Evolutionary conservation across 2,113 vertebrate genomes (phyloP), one percentile per base, ranked within the genome.

Genomic region (Cricetomys ansorgei): DNA sequence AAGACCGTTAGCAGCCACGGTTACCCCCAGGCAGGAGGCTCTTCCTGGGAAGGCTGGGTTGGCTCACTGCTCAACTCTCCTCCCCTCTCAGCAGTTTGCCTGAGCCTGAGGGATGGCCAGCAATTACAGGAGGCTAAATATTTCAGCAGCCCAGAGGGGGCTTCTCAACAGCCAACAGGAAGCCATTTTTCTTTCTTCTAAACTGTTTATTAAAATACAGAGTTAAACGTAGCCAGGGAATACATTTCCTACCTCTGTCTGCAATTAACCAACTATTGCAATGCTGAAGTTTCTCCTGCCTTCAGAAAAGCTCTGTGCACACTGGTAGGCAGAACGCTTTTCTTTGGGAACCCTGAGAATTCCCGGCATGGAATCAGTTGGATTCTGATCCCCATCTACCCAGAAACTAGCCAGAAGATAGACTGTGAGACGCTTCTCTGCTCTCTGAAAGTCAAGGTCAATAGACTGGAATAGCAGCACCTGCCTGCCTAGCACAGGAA

Each of bases 141-240:
- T 98, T 98, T 98, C 97, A 98, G 97, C 97, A 98, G 97, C 97
- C 81, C 93, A 91, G 98, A 97, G 91, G 92, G 95, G 97, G 97
- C 91, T 97, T 96, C 97, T 97, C 69, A 37, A 19, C 65, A 91
- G 94, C 96, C 81, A 76, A 88, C 96, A 93, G 91, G 97, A 98
- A 97, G 97, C 97, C 43, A 43, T 96, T 96, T 97, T 95, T 88
- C 88, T 91, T 97, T 95, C 97, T 98, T 98, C 98, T 98, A 98
- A 98, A 98, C 98, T 96, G 95, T 98, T 98, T 98, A 97, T 98
- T 98, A 98, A 97, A 98, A 98, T 94, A 96, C 97, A 96, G 37
- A 0, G 2, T 96, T 96, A 96, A 96, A 96, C 96, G 96, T 96
- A 98, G 97, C 93, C 43, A 94, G 97, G 98, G 97, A 96, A 94